phyloP scores from a whole-genome alignment of 2,113 vertebrate genomes.

The Paralichthys olivaceus region DNA sequence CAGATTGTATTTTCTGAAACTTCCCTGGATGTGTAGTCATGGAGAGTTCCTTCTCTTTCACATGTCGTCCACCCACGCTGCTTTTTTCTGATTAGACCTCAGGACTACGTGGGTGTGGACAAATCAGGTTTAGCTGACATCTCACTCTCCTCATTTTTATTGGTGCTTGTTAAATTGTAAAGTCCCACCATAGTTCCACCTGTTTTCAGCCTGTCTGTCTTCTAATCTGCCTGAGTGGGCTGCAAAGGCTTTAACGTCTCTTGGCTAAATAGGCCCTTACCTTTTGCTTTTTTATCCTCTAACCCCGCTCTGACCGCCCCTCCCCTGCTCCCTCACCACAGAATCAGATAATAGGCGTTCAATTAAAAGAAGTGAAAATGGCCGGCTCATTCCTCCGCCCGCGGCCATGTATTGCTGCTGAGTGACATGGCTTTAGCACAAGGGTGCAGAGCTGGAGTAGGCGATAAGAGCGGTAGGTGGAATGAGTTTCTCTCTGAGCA shows the following conservation, averaged over 20 bases:
- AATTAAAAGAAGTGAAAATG: constrained; percentile 59
- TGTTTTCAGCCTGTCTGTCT: neutral
- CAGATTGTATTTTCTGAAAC: too few species aligned
- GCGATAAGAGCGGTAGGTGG: constrained; percentile 54
- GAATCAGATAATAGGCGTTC: constrained; percentile 63
- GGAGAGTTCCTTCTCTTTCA: neutral
- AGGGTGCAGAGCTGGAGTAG: constrained; percentile 49
- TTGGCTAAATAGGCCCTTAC: constrained; percentile 18
- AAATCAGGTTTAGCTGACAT: neutral
- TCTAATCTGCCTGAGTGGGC: neutral
- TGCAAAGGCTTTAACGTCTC: neutral
- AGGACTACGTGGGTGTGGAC: neutral
- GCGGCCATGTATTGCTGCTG: constrained; percentile 11
- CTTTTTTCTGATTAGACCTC: neutral
- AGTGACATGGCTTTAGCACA: constrained; percentile 41
- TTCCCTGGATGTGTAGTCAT: too few species aligned
- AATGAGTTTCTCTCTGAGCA: constrained; percentile 45
- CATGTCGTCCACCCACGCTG: neutral
- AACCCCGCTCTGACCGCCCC: neutral
- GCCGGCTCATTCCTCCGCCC: constrained; percentile 16
- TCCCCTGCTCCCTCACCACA: neutral
- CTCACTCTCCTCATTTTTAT: neutral
- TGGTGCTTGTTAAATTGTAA: neutral
- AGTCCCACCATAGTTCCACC: neutral
- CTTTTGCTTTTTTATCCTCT: constrained; percentile 2